These are phyloP conservation scores for Micrasema longulum DNA, from an alignment of 1,140 invertebrate genomes.

Conservation along the genomic window DNA sequence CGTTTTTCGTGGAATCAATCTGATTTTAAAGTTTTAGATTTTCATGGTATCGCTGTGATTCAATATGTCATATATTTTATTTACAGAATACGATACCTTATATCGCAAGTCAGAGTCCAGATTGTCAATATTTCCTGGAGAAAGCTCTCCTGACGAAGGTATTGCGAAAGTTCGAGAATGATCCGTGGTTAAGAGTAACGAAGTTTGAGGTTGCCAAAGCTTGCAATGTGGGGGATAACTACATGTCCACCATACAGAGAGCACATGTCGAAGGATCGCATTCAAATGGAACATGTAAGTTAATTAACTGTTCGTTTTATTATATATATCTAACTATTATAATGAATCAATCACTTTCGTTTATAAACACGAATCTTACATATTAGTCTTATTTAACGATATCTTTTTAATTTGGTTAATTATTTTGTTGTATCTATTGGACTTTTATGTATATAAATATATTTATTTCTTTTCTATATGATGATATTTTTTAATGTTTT, in stretches of 20 bases:
- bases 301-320: background rate
- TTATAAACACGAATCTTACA: too few species aligned
- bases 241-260: conserved; percentile 60
- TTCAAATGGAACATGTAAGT: conserved; percentile 58
- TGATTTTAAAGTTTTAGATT: too few species aligned
- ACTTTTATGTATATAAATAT: too few species aligned
- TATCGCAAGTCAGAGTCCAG: background rate
- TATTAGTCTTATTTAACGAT: too few species aligned
- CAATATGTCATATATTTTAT: background rate
- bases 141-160: conserved; percentile 45
- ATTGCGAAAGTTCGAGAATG: conserved; percentile 58
- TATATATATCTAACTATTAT: too few species aligned
- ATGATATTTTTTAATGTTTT: too few species aligned
- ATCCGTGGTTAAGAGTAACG: conserved; percentile 56
- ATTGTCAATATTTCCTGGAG: conserved; percentile 14
- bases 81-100: background rate
- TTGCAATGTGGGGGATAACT: conserved; percentile 61
- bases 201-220: conserved; percentile 56
- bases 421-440: too few species aligned
- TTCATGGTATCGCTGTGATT: too few species aligned
- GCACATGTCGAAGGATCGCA: conserved; percentile 56
- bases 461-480: too few species aligned
- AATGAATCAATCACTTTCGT: too few species aligned
- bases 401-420: too few species aligned
- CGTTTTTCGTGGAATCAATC: too few species aligned